Base-by-base conservation (phyloP, 2,797 vertebrate species). In the Rhynchotus rufescens region DNA sequence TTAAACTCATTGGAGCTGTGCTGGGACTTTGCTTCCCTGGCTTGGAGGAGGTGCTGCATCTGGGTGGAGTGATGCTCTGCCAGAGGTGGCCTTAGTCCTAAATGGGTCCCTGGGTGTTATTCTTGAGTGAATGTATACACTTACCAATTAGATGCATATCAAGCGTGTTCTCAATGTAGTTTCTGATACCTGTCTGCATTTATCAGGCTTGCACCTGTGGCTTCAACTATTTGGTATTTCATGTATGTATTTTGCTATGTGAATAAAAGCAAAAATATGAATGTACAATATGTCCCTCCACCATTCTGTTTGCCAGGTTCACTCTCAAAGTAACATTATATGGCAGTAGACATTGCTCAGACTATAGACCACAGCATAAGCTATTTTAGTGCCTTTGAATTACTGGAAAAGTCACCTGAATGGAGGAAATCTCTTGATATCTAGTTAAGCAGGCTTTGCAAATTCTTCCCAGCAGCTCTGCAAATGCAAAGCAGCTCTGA, bases 21-120 rank as follows among this genome's bases (percentile, higher is more conserved):
- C 65, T 84, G 57, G 71, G 57, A 47, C 62, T 61, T 26, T 0
- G 0, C 10, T 45, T 40, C 12, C 60, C 73, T 47, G n/a, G 26
- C 42, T 80, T 0, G 1, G 59, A 1, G 2, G 22, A 67, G 17
- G 25, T 15, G 15, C 14, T 47, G 12, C 0, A 2, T 49, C 30
- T 66, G 10, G 3, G 13, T 54, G 36, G n/a, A 69, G 15, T 10
- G 38, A 23, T 19, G 17, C 28, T 67, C 38, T 32, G 10, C 17
- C 12, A 67, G 44, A 80, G 7, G 13, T 3, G 3, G 32, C 16
- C 56, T 10, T 21, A 62, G 36, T 61, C 61, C 25, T 65, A 19
- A 82, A 92, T 34, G 30, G 88, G 22, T 34, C 32, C 49, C 6
- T 1, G 2, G 36, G 11, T 60, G 69, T n/a, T 3, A 3, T 19